Percentiles rank a stretch among this genome's conserved stretches.
Conservation (phyloP, 2,888 invertebrate genomes). For the Dolichomitus sp. region DNA sequence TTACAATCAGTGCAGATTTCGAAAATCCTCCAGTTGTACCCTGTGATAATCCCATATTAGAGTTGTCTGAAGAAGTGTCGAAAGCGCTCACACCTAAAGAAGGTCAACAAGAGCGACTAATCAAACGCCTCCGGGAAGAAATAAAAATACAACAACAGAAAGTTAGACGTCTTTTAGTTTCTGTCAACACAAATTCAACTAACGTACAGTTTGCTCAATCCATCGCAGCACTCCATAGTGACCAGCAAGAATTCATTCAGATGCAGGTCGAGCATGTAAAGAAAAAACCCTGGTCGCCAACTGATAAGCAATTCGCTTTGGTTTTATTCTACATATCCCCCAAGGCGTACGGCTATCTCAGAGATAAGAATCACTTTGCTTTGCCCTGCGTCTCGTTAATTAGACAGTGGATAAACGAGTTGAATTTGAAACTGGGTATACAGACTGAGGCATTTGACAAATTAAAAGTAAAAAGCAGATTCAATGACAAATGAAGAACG, state of each 20-base stretch:
- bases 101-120: constrained; percentile 4
- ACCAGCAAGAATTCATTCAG: constrained; percentile 60
- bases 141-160: constrained; percentile 10
- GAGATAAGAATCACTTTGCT: constrained; percentile 68
- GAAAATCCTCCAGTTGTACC: background rate
- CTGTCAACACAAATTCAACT: background rate
- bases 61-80: background rate
- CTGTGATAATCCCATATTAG: background rate
- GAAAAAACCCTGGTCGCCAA: constrained; percentile 68
- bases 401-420: constrained; percentile 13
- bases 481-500: too few relatives aligned
- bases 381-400: constrained; percentile 73
- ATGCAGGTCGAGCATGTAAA: constrained; percentile 65
- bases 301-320: constrained; percentile 73
- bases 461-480: too few relatives aligned
- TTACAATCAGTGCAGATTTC: background rate
- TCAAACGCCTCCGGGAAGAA: constrained; percentile 7
- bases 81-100: constrained; percentile 18
- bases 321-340: constrained; percentile 77
- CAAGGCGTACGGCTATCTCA: constrained; percentile 71
- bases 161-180: background rate
- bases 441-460: too few relatives aligned
- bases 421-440: too few relatives aligned
- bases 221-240: background rate
- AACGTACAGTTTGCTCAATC: constrained; percentile 4